Base-by-base conservation (phyloP, 1,140 invertebrate genomes). In the Drosophila lini region DNA sequence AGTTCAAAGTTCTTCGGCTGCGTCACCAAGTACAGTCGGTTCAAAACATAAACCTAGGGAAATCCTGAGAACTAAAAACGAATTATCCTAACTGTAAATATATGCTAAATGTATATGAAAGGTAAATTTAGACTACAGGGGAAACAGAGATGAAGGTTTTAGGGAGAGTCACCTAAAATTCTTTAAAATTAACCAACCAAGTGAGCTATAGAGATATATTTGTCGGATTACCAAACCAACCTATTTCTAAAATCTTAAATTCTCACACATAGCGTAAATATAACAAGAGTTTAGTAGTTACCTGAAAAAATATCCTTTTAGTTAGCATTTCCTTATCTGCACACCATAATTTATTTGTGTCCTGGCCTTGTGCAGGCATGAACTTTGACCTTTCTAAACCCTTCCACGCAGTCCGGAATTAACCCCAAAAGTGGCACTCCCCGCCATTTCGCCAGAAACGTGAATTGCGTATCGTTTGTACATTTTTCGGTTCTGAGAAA, bases 401-500 rank as follows among this genome's bases (percentile, higher is more conserved):
- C 31, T 25, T 63, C 28, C 36, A 13, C 40, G 11, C 34, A 36
- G n/a, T 22, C 38, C 32, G 36, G n/a, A 48, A 53, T 28, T 70
- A 70, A 69, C 41, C 48, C 58, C 58, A 63, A 34, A 45, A 50
- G 19, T 74, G 58, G 45, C 42, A 74, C 40, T 57, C 42, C 55
- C 59, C 25, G 22, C 16, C 34, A 55, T 31, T 56, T 48, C 4
- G 13, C 31, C 36, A 16, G 19, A 52, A 52, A 53, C 34, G 52
- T 53, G 61, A 73, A 70, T 71, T 70, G 40, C 48, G 52, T 67
- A 70, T 38, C 56, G 67, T 63, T 77, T 19, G 32, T 11, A 36
- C 50, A 38, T 69, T 19, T 53, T 67, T 55, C 22, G 38, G 47
- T 84, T 69, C 58, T 41, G 36, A 75, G 64, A 56, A 85, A 79